Base-by-base conservation (phyloP, 2,113 vertebrate species). In the Gymnobelideus leadbeateri region DNA sequence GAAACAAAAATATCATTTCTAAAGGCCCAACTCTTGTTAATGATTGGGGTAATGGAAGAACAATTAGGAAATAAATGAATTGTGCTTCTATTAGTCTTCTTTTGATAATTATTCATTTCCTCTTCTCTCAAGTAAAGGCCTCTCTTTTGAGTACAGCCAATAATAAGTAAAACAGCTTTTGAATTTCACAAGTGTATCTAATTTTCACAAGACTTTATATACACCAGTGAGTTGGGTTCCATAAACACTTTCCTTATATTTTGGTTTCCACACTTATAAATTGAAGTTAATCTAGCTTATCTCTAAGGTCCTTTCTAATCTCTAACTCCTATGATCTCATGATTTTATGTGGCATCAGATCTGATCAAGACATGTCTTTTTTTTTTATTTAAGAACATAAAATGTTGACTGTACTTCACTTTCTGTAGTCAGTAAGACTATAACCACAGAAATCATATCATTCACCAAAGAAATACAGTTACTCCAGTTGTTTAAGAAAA, bases 101-200 rank as follows among this genome's bases (percentile, higher is more conserved):
- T 55, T 93, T 95, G 92, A 92, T 91, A 93, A 51, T 93, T 93
- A 19, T 53, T 97, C 92, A 93, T 95, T 51, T 94, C 46, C 52
- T 77, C 57, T 92, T 52, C 68, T 93, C 95, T 96, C n/a, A 47
- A 89, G 46, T 53, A 91, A 46, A 47, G 92, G 19, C 52, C 89
- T 94, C 91, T 97, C 3, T 91, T 47, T 95, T 54, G 19, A 12
- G 68, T 89, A 84, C 54, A 92, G 89, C 26, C 51, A 55, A 61
- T 61, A 95, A 91, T 94, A 95, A 97, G 93, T 37, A 90, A 95
- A 97, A 54, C 26, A 9, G 77, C 26, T 52, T 61, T 51, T 68
- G 47, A 51, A 91, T 96, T 95, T 97, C 84, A 91, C 37, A 93
- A 93, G 55, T 95, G 51, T 95, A 68, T 55, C 94, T 96, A 84